Evolutionary conservation across 2,888 invertebrate species (phyloP), one percentile per base, ranked within the genome.

Genomic region (Patella depressa): DNA sequence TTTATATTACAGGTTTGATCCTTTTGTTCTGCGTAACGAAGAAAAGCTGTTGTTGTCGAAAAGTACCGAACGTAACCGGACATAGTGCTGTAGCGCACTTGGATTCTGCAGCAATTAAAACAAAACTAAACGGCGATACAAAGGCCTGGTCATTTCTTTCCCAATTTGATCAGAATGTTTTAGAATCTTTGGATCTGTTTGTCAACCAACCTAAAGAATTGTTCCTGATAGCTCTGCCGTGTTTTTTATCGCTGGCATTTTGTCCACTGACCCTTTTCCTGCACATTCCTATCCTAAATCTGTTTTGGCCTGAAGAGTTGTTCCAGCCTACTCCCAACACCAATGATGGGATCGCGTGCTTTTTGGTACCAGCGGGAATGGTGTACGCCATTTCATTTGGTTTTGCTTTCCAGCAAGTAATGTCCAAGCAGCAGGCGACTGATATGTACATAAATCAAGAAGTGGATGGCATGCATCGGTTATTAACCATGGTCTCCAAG

Each of bases 321-420:
- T 75, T 65, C 65, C 14, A 75, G 15, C 45, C 45, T 1, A 75
- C 80, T 12, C 87, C 87, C 3, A 84, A 87, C 77, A 86, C 86
- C 65, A 87, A 87, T 71, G 87, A 87, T 65, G 86, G 86, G 54
- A 87, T 88, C 34, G 80, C 86, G n/a, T 88, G 88, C 71, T 88
- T 87, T 78, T 77, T 87, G 12, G 85, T 85, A 2, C 88, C 88
- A 9, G 87, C 88, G 0, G 87, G 87, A 4, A 78, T 87, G 74
- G 88, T 88, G 11, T 88, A 88, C 73, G 88, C 88, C 53, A 86
- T 86, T 9, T 84, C 85, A 1, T 88, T 88, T 78, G 88, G 87
- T 17, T 87, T 87, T 75, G 88, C 87, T 0, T 88, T 88, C 74
- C 85, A 86, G 70, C 83, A 83, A 65, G 88, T 85, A 2, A 72